Base-by-base conservation (phyloP, 2,113 vertebrate genomes). In the Ancistrus triradiatus region DNA sequence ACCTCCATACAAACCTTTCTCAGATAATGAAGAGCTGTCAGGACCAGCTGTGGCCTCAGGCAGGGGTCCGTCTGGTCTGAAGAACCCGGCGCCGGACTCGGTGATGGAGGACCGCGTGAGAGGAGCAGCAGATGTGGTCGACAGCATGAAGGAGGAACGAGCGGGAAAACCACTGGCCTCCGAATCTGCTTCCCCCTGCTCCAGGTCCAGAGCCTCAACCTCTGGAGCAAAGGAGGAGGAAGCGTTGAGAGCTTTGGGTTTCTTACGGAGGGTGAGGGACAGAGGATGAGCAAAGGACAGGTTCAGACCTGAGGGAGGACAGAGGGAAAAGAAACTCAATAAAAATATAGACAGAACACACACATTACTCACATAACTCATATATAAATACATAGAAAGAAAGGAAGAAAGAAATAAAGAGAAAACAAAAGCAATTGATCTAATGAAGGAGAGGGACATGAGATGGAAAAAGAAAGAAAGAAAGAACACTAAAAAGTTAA, bases 141-240 rank as follows among this genome's bases (percentile, higher is more conserved):
- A 52, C 14, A 47, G 19, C 17, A 15, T 17, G 7, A 25, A 56
- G 22, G 19, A 46, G 28, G 58, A 35, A 7, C 35, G 64, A 1
- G 44, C 24, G 9, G 60, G 75, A 51, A 55, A 68, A 3, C 78
- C 78, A 1, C 79, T 85, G 72, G 73, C 72, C 66, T 77, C 76
- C 21, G 57, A 56, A 14, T 80, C 73, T 40, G 19, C 79, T 75
- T 66, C 83, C 87, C 73, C 69, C 17, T 67, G 35, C 33, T 73
- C 73, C 1, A 60, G 38, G 28, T 71, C 53, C 22, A 70, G 25
- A 1, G 66, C 4, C 24, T 74, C 62, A 6, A 50, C 25, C 2
- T 13, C 44, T 11, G 48, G 37, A 46, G 31, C 6, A 24, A 49
- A 46, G 25, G 37, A 11, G 2, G 68, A 22, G 13, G 74, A 72